Base-by-base conservation (phyloP, 2,888 invertebrate genomes). In the Acleris sparsana region DNA sequence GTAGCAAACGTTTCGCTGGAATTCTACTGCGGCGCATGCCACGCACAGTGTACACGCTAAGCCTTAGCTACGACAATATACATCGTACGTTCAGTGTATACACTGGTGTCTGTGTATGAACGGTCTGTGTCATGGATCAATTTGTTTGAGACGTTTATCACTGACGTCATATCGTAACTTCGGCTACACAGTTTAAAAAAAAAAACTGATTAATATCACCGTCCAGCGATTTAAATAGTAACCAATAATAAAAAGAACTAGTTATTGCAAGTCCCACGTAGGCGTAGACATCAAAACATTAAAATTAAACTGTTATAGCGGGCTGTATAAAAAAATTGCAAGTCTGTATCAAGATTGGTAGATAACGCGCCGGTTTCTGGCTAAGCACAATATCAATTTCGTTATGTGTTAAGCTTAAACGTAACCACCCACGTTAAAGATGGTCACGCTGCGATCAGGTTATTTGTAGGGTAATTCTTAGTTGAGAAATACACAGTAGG, bases 221-320 rank as follows among this genome's bases (percentile, higher is more conserved):
- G n/a, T n/a, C 13, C 46, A 46, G 5, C 46, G 4, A 46, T 46
- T 17, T 39, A 39, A 39, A 39, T 39, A 39, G 13, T 39, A 7
- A 46, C 5, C 6, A 17, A 46, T 1, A 46, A 39, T 9, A 18
- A 53, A 43, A 53, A n/a, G n/a, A 55, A 55, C 55, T 16, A 39
- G 43, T 43, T 46, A 16, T 46, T 55, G 16, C 55, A 20, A 43
- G 29, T 53, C 22, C 13, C 18, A 9, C 59, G 64, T 60, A 48
- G 64, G 64, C 53, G 64, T 59, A 11, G 5, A 64, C 43, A 49
- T 59, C 25, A 49, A 64, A 59, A 64, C 48, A 53, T 64, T 49
- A 57, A 25, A 22, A 25, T 58, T 43, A 49, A 25, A 17, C 43
- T 18, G 51, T 62, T 62, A 53, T 52, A 51, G 18, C 16, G 48